Conservation (phyloP, 2,797 vertebrate genomes). For the Artibeus jamaicensis region DNA sequence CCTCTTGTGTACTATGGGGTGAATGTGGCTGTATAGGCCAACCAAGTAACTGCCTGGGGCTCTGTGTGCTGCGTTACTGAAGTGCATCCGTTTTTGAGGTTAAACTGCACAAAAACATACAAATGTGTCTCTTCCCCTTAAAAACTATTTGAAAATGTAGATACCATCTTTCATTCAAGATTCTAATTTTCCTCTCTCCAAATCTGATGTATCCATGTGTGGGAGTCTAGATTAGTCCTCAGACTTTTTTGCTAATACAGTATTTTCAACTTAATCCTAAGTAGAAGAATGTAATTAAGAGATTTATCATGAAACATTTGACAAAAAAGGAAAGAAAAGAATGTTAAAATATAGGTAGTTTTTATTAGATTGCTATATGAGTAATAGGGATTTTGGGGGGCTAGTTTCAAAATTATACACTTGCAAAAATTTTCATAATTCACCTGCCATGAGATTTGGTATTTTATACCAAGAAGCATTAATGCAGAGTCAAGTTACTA, state of each 20-base stretch:
- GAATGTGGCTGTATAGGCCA: background rate
- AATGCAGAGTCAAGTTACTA: conserved; percentile 78
- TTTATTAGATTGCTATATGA: conserved; percentile 83
- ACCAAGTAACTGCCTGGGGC: background rate
- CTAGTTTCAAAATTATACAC: conserved; percentile 83
- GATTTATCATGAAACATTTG: conserved; percentile 77
- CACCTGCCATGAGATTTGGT: conserved; percentile 80
- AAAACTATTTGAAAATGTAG: background rate
- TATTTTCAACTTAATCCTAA: conserved; percentile 57
- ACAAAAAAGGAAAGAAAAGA: conserved; percentile 81
- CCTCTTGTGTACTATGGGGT: background rate
- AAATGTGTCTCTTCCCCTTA: background rate
- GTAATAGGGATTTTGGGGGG: conserved; percentile 82
- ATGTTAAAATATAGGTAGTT: conserved; percentile 83
- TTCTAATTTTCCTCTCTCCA: conserved; percentile 24
- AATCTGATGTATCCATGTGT: background rate
- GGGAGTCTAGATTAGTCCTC: background rate
- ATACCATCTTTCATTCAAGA: background rate
- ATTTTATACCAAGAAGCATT: conserved; percentile 78
- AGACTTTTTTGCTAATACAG: conserved; percentile 33
- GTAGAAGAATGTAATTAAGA: conserved; percentile 66
- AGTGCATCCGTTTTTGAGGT: background rate
- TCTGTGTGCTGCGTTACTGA: background rate
- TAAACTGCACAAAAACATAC: background rate
- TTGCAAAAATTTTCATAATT: conserved; percentile 79